Evolutionary conservation across 2,797 vertebrate genomes (phyloP), one percentile per base, ranked within the genome.

Genomic region (Melanotaenia parkinsoni): DNA sequence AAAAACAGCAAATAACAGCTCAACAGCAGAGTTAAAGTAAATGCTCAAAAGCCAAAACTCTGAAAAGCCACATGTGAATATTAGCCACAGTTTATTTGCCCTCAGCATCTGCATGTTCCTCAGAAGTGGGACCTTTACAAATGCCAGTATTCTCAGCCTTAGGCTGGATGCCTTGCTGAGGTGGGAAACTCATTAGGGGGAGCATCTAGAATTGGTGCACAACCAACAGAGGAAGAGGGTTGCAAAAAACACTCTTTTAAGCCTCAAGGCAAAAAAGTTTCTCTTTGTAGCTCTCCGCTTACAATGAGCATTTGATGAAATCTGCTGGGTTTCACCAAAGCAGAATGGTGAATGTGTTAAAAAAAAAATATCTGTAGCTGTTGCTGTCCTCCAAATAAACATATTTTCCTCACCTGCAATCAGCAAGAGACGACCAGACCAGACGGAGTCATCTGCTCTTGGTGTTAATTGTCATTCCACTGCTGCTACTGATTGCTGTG

Each of bases 401-500:
- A 45, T 14, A 16, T 70, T 50, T 11, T 43, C 57, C 56, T 33
- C 65, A 22, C 40, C 62, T 80, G 40, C 57, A 56, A 72, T 78
- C 24, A 84, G 66, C 32, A 89, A 87, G 50, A 28, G 26, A 4
- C 1, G 24, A 16, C 43, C 43, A 37, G 14, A 2, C 18, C 0
- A 33, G 5, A 63, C 67, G 14, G 37, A 77, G 51, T 57, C 67
- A 75, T 58, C 22, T 72, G 22, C 20, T 83, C 38, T 47, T 72
- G 54, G 16, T 63, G 50, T 53, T 85, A 13, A 28, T 84, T 45
- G 28, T 92, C 1, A 1, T 92, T 51, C 74, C 78, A 1, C 0
- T 86, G 65, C 32, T 93, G 67, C 18, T 77, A 47, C 59, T 93
- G 74, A 76, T 92, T 1, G 0, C 45, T 0, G 20, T 83, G 35